Conservation (phyloP, 37 sponge, comb jelly and placozoan genomes). For the Aphrocallistes beatrix region DNA sequence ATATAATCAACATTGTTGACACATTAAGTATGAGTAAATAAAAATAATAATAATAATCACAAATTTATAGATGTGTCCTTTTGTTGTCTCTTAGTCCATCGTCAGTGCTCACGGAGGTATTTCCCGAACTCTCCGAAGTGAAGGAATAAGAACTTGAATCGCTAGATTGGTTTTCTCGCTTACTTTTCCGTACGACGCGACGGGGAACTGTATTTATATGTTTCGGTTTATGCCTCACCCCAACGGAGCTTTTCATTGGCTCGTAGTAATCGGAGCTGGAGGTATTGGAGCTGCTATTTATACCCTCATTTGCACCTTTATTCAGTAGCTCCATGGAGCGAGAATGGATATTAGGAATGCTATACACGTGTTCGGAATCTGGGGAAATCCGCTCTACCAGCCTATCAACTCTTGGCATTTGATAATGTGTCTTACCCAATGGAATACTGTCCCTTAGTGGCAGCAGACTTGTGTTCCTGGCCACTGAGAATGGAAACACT, state of each 20-base stretch:
- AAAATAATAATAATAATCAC: too few species aligned
- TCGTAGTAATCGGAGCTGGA: conserved; percentile 11
- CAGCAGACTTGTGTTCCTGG: too few species aligned
- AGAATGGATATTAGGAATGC: neutral
- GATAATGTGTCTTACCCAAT: too few species aligned
- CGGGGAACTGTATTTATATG: neutral
- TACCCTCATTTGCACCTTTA: neutral
- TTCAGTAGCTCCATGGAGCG: neutral
- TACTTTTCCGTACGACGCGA: neutral
- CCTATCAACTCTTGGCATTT: too few species aligned
- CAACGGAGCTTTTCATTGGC: conserved; percentile 1
- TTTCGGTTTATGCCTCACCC: neutral
- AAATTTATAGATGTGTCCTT: too few species aligned
- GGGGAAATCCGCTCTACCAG: neutral
- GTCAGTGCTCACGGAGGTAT: neutral
- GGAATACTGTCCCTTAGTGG: too few species aligned
- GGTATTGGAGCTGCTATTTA: neutral
- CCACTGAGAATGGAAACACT: too few species aligned
- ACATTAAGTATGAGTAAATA: too few species aligned
- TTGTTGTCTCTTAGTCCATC: neutral
- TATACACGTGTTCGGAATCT: neutral
- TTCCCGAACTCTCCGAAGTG: neutral
- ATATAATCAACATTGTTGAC: too few species aligned
- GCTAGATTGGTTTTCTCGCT: neutral
- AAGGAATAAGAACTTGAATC: neutral